Base-by-base conservation (phyloP, 2,888 invertebrate species). In the Tenodera sinensis region DNA sequence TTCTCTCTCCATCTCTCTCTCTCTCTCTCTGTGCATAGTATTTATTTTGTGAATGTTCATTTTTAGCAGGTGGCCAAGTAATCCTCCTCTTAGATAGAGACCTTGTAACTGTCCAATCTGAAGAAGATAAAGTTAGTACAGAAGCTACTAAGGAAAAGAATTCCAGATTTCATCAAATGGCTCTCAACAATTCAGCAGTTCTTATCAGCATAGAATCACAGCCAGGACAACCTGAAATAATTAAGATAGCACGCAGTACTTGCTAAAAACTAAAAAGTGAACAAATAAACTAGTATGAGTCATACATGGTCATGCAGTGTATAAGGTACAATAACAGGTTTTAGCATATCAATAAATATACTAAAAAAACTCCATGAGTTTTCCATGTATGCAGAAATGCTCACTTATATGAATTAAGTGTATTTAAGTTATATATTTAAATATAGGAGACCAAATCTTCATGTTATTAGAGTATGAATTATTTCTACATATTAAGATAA, bases 211-310 rank as follows among this genome's bases (percentile, higher is more conserved):
- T 88, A 54, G 84, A 84, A 27, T 81, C 34, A 28, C 84, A 54
- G 82, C 88, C 88, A 28, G 88, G 88, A 27, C 88, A 71, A 81
- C 88, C 88, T n/a, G 88, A 88, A 82, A 15, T 84, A 82, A 81
- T 88, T 28, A 88, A 88, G 27, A 25, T 71, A 34, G 84, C 87
- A 27, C 82, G 82, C 25, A 83, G 42, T 87, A 27, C 30, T 34
- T 87, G 87, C 34, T 87, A 83, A 87, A 71, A 71, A 20, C 42
- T 42, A 42, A 12, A 42, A 1, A 71, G 54, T 71, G 54, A 15
- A 3, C 54, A 71, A 54, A 71, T 20, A 14, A 54, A 54, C 54
- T 54, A 34, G 34, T 34, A 54, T 71, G 54, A 20, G 15, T 20
- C 54, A 71, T 71, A 20, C 20, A 71, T 71, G 54, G 20, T 71